Evolutionary conservation across 1,140 invertebrate genomes (phyloP), one percentile per base, ranked within the genome.

Genomic region (Temnothorax nylanderi): DNA sequence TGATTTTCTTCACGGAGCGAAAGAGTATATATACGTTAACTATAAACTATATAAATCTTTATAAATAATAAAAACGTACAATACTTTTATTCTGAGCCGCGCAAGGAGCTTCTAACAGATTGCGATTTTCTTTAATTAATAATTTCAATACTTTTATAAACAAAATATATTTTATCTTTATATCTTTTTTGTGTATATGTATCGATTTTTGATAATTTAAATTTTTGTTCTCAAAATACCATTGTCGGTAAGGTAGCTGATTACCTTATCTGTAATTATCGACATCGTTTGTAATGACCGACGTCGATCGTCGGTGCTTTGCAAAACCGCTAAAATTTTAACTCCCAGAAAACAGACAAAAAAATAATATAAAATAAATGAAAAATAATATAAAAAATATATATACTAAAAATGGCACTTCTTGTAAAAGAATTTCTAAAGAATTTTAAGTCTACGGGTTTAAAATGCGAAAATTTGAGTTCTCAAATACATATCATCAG

Each of bases 151-250:
- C 3, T 58, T 26, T 21, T 58, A 58, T 58, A 26, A 58, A 37
- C n/a, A 37, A 37, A 64, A 18, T 64, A 10, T 21, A 34, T 64
- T 13, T 13, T 13, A 11, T 21, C 18, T 37, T 64, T 37, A 64
- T 64, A 8, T 18, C 8, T 37, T 64, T 64, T 37, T 4, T 4
- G 26, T 62, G 16, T 62, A 26, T 26, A 26, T 26, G 7, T 62
- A 64, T 65, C 62, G 18, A 37, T 65, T 37, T 64, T 65, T 60
- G 11, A 60, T n/a, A 37, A 37, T 64, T 64, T 64, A n/a, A 64
- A 18, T 62, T 34, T 13, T 64, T n/a, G 13, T 64, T 26, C 26
- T n/a, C 8, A n/a, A 37, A 65, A 65, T 37, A 65, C 2, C 3
- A 65, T n/a, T n/a, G 34, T 65, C 34, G 62, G 18, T 65, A 65